Evolutionary conservation across 1,140 invertebrate species (phyloP).

Genomic region (Dreissena polymorpha): DNA sequence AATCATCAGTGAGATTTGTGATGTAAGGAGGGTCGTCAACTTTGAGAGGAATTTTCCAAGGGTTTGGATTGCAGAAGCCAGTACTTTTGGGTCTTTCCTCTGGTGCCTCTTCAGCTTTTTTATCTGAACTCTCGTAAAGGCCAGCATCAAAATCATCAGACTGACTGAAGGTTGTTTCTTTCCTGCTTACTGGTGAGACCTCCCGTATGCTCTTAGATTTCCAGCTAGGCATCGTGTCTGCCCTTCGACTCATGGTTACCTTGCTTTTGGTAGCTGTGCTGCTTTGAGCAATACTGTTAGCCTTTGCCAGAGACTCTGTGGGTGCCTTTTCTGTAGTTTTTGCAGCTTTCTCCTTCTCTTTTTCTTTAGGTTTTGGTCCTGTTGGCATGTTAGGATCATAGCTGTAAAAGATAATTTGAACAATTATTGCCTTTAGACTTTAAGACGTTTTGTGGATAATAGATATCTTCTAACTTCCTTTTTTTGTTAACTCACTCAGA

Average conservation of each 20-base stretch:
- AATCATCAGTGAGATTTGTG: constrained; percentile 73
- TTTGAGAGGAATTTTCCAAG: constrained; percentile 76
- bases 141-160: constrained; percentile 46
- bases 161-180: constrained; percentile 40
- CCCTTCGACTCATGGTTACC: constrained; percentile 6
- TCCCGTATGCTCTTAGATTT: constrained; percentile 28
- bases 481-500: background rate
- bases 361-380: constrained; percentile 49
- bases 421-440: no score
- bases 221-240: constrained; percentile 42
- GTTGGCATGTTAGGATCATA: constrained; percentile 52
- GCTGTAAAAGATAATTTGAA: constrained; percentile 17
- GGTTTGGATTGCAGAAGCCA: constrained; percentile 60
- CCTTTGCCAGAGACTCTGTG: constrained; percentile 51
- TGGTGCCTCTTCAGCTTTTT: constrained; percentile 34
- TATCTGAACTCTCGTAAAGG: constrained; percentile 49
- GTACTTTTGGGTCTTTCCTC: constrained; percentile 48
- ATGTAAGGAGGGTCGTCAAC: constrained; percentile 66
- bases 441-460: no score
- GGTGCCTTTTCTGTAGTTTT: constrained; percentile 25
- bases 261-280: constrained; percentile 9
- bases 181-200: constrained; percentile 24
- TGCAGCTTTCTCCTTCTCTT: constrained; percentile 31
- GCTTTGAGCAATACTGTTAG: constrained; percentile 57
- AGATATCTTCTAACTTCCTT: background rate